Evolutionary conservation across 2,888 invertebrate genomes (phyloP).

Genomic region (Hemistola chrysoprasaria): DNA sequence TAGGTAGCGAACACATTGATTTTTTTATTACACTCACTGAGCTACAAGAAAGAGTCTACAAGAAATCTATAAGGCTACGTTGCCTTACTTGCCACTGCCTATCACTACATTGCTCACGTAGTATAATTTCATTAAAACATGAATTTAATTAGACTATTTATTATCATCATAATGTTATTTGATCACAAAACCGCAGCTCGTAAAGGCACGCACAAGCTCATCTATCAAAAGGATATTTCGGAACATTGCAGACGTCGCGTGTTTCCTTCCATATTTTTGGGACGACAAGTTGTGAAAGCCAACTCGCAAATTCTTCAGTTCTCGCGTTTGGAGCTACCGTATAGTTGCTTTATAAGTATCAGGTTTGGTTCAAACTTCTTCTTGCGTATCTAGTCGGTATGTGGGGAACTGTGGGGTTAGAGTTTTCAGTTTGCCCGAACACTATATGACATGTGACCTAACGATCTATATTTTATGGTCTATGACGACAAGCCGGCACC

Average conservation of each 20-base stretch:
- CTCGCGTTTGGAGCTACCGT: conserved; percentile 57
- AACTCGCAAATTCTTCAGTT: conserved; percentile 61
- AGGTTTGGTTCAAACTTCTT: conserved; percentile 52
- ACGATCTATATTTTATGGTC: too few relatives aligned
- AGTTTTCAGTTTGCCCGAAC: too few relatives aligned
- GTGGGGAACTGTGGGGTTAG: too few relatives aligned
- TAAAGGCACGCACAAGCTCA: conserved; percentile 33
- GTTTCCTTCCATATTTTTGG: conserved; percentile 65
- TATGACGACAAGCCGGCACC: too few relatives aligned
- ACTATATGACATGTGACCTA: too few relatives aligned
- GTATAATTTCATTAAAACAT: background rate
- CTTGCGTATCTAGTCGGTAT: too few relatives aligned
- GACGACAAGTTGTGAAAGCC: conserved; percentile 54
- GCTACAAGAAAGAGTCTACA: too few relatives aligned
- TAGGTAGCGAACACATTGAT: too few relatives aligned
- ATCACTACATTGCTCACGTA: too few relatives aligned
- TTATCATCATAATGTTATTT: conserved; percentile 3
- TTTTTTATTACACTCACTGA: too few relatives aligned
- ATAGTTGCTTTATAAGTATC: conserved; percentile 63
- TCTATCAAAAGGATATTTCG: conserved; percentile 61
- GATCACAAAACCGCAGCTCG: background rate
- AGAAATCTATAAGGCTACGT: conserved; percentile 11
- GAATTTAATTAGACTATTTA: conserved; percentile 2
- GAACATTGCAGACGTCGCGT: conserved; percentile 64
- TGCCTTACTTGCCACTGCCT: too few relatives aligned